These are phyloP conservation scores for Cebidichthys violaceus DNA, from an alignment of 2,113 vertebrate genomes.

Conservation along the genomic window DNA sequence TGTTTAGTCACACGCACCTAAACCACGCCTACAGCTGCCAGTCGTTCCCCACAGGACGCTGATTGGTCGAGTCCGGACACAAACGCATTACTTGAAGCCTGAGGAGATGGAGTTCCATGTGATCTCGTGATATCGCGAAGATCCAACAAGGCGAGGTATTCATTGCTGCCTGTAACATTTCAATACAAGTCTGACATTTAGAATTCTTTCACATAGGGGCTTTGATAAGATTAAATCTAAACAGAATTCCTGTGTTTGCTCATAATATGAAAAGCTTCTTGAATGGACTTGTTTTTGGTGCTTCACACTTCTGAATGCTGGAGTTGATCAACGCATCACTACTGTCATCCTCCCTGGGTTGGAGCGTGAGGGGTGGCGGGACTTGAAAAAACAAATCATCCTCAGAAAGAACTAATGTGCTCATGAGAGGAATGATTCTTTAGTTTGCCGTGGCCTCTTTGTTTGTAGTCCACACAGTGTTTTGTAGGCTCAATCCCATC, in stretches of 20 bases:
- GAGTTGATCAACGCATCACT: background rate
- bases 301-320: background rate
- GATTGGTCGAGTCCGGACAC: too few species aligned
- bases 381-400: background rate
- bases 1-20: too few species aligned
- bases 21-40: too few species aligned
- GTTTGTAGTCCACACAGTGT: too few species aligned
- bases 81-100: too few species aligned
- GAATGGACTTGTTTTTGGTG: background rate
- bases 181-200: background rate
- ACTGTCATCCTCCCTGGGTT: background rate
- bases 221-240: conserved; percentile 4
- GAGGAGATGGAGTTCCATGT: background rate
- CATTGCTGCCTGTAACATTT: background rate
- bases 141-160: background rate
- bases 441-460: too few species aligned
- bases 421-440: background rate
- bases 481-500: background rate
- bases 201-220: background rate
- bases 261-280: background rate
- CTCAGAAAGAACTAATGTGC: background rate
- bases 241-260: background rate
- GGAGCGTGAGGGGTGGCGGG: too few species aligned
- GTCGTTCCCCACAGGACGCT: too few species aligned
- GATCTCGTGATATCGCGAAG: background rate